phyloP scores from a whole-genome alignment of 2,888 invertebrate genomes.

The Sacculina carcini region DNA sequence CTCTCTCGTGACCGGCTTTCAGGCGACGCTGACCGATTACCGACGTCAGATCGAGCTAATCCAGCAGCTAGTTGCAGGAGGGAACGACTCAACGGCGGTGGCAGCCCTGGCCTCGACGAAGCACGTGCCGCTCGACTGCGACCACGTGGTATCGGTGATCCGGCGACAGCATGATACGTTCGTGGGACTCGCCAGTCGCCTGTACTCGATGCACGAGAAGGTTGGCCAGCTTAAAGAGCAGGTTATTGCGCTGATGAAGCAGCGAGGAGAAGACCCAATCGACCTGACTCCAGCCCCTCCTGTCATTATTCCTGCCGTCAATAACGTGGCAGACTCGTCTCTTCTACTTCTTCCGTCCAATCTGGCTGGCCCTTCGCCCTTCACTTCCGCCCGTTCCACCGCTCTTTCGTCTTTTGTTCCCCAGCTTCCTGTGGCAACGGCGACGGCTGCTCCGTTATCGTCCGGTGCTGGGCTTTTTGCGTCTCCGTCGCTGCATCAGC shows the following conservation, averaged over 20 bases:
- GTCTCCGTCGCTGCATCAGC: not conserved
- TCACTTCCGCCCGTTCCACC: not conserved
- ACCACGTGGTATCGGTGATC: too few relatives aligned
- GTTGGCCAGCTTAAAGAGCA: slow-evolving; percentile 60
- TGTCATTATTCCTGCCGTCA: too few relatives aligned
- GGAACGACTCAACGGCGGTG: too few relatives aligned
- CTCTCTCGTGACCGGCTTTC: slow-evolving; percentile 38
- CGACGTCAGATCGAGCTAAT: slow-evolving; percentile 17
- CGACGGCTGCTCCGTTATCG: not conserved
- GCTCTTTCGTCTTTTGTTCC: not conserved
- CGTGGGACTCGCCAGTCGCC: slow-evolving; percentile 57
- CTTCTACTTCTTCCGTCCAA: too few relatives aligned
- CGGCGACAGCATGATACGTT: slow-evolving; percentile 59
- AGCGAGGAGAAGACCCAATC: too few relatives aligned
- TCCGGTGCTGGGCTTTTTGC: not conserved
- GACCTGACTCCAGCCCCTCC: too few relatives aligned
- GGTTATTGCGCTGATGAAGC: too few relatives aligned
- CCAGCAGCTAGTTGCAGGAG: not conserved
- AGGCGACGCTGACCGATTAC: slow-evolving; percentile 33
- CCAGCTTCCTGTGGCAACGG: not conserved
- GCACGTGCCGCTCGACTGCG: slow-evolving; percentile 46
- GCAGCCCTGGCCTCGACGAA: not conserved
- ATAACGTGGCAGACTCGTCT: too few relatives aligned
- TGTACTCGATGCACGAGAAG: slow-evolving; percentile 44
- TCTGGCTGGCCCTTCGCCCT: not conserved